Conservation (phyloP, 53 echinoderm and acorn worm species). For the Patiria pectinifera region DNA sequence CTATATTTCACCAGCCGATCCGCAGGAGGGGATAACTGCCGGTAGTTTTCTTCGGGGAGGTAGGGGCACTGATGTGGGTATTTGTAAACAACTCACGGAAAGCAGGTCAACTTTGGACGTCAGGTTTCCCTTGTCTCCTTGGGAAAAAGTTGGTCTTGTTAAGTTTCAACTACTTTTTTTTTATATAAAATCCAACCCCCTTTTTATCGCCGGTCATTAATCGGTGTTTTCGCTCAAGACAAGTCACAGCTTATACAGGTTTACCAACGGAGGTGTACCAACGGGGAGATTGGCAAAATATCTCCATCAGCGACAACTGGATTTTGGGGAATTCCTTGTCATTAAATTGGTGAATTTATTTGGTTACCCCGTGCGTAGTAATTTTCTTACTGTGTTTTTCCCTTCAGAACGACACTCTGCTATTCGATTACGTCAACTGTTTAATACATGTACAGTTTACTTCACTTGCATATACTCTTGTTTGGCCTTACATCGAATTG, state of each 20-base stretch:
- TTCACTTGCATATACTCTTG: too few relatives aligned
- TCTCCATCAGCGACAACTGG: background rate
- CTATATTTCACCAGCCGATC: background rate
- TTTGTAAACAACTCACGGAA: slow-evolving; percentile 32
- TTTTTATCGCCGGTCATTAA: background rate
- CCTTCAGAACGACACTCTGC: too few relatives aligned
- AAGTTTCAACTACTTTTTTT: background rate
- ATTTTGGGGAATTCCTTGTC: background rate
- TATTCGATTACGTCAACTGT: too few relatives aligned
- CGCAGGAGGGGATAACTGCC: background rate
- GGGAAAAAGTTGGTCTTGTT: background rate
- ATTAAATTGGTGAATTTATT: background rate
- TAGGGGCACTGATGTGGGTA: slow-evolving; percentile 22
- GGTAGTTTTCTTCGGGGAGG: slow-evolving; percentile 48
- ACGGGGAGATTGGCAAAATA: background rate
- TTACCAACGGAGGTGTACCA: slow-evolving; percentile 4
- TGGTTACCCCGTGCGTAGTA: background rate
- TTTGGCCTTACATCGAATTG: too few relatives aligned
- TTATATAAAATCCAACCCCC: background rate
- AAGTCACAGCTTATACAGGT: background rate
- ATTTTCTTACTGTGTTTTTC: too few relatives aligned
- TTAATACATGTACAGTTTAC: too few relatives aligned
- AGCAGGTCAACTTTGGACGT: background rate
- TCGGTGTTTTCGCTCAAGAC: slow-evolving; percentile 4
- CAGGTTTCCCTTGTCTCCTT: background rate